Percentiles rank a stretch among this genome's conserved stretches.
These are phyloP conservation scores for Oscheius sp. DNA, from an alignment of 2,888 invertebrate genomes.

Conservation along the genomic window DNA sequence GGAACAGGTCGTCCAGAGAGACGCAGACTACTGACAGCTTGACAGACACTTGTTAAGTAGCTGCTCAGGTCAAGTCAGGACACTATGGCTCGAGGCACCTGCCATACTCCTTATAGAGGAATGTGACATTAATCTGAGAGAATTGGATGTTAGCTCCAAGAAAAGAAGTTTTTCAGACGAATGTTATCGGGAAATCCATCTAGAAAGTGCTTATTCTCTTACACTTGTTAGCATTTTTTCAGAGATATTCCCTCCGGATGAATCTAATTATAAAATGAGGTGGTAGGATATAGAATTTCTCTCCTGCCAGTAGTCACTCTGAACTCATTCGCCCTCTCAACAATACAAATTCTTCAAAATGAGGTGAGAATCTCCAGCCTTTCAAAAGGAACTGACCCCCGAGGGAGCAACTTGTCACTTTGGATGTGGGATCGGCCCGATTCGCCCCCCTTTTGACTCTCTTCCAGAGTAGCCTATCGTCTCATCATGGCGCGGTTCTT, in stretches of 20 bases:
- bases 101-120: not conserved
- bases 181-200: too few species aligned
- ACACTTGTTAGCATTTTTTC: too few species aligned
- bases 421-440: slow-evolving; percentile 6
- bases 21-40: slow-evolving; percentile 27
- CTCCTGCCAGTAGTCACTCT: not conserved
- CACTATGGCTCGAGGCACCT: slow-evolving; percentile 2
- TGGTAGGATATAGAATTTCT: not conserved
- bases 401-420: slow-evolving; percentile 3
- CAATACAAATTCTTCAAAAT: not conserved
- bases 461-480: slow-evolving; percentile 31
- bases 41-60: slow-evolving; percentile 32
- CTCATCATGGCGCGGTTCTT: slow-evolving; percentile 51
- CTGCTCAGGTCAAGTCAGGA: slow-evolving; percentile 23
- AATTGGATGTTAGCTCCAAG: too few species aligned
- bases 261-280: not conserved
- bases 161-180: too few species aligned
- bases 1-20: slow-evolving; percentile 7
- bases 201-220: too few species aligned
- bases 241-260: not conserved
- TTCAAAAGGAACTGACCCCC: slow-evolving; percentile 2
- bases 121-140: too few species aligned
- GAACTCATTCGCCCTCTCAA: not conserved
- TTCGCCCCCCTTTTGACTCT: slow-evolving; percentile 8
- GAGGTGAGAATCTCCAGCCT: slow-evolving; percentile 1